Evolutionary conservation across 2,113 vertebrate species (phyloP).

Genomic region (Myxocyprinus asiaticus): DNA sequence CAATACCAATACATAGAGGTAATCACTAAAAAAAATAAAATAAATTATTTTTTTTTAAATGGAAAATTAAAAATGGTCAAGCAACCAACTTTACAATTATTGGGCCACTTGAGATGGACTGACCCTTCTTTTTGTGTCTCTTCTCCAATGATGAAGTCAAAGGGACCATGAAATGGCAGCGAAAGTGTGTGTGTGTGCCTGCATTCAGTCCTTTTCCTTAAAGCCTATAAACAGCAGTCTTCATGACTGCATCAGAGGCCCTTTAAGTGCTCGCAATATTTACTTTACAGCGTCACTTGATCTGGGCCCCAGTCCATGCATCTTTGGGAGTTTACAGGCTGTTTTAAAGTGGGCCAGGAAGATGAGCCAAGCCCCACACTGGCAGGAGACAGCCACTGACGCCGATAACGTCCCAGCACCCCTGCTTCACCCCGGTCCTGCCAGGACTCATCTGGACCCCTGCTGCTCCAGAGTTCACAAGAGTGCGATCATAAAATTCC

Average conservation of each 20-base stretch:
- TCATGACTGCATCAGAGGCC: slow-evolving; percentile 51
- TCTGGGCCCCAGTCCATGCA: slow-evolving; percentile 54
- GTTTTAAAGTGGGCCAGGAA: slow-evolving; percentile 61
- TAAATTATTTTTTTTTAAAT: too few species aligned
- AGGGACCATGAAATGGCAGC: background rate
- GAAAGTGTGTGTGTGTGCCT: background rate
- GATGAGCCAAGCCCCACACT: slow-evolving; percentile 63
- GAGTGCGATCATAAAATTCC: slow-evolving; percentile 44
- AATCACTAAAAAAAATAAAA: too few species aligned
- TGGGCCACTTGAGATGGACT: too few species aligned
- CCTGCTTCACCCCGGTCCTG: slow-evolving; percentile 35
- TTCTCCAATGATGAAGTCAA: background rate
- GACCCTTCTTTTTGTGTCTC: background rate
- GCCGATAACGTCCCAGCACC: slow-evolving; percentile 42
- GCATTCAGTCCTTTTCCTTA: slow-evolving; percentile 15
- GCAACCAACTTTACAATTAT: too few species aligned
- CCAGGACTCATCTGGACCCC: slow-evolving; percentile 47
- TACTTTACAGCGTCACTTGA: slow-evolving; percentile 62
- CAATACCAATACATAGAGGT: too few species aligned
- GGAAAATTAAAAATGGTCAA: too few species aligned
- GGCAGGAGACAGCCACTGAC: slow-evolving; percentile 55
- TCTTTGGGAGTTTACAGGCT: slow-evolving; percentile 61
- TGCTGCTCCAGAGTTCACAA: slow-evolving; percentile 36
- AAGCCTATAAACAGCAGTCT: slow-evolving; percentile 49
- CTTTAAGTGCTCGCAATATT: slow-evolving; percentile 26